Evolutionary conservation across 2,888 invertebrate species (phyloP), one percentile per base, ranked within the genome.

Genomic region (Pyrochroa serraticornis): DNA sequence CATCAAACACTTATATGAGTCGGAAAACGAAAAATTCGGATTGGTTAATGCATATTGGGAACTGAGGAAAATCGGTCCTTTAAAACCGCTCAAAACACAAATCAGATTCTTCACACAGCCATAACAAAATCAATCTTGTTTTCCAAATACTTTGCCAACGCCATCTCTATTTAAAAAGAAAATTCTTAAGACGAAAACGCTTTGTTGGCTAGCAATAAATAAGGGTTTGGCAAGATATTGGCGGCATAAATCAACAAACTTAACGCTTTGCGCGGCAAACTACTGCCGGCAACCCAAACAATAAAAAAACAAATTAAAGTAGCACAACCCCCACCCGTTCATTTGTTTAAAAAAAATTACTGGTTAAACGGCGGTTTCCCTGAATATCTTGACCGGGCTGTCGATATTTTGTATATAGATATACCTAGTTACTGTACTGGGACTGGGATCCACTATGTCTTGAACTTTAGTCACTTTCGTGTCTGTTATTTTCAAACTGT

Each of bases 361-460:
- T 30, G 8, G 63, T 77, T 72, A 79, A 59, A 79, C 79, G 14
- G 80, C 76, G 43, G 80, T 79, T 73, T 80, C 80, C 60, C 77
- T 74, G 68, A 79, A 79, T 63, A 80, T 74, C 71, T 79, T 79
- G 31, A 79, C 74, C 7, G 80, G 77, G 62, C 77, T 77, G 63
- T 78, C 72, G 53, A 78, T 73, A 64, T 77, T 78, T 68, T 77
- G 73, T 62, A 79, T 78, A 64, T 76, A 79, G 71, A 79, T 76
- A 65, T 77, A 79, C 61, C 74, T 74, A 46, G 75, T 71, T 58
- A 72, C 66, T 33, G 74, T 74, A 30, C 72, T 69, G 33, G 72
- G 67, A 47, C 60, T 62, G 30, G 71, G 66, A 59, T 73, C 71
- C 59, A 71, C 67, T 52, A 71, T 67, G 57, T 73, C 75, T 62